Percentiles rank a stretch among this genome's conserved stretches.
Conservation (phyloP, 1,140 invertebrate species). For the Lucilia sericata region DNA sequence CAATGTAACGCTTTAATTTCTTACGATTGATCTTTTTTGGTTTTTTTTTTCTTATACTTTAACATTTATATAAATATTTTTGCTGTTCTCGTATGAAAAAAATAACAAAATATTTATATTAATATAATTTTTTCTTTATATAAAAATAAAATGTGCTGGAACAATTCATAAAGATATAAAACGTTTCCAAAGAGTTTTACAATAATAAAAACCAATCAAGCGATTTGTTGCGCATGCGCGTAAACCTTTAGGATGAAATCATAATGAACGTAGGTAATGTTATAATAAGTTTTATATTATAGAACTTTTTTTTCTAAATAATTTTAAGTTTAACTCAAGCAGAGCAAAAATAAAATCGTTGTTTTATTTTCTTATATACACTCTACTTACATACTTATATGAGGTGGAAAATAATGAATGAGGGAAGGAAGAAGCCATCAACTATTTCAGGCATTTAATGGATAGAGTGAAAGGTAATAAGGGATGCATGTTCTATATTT, state of each 20-base stretch:
- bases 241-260: conserved; percentile 48
- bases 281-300: background rate
- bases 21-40: conserved; percentile 5
- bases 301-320: background rate
- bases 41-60: background rate
- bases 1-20: conserved; percentile 38
- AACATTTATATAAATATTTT: too few species aligned
- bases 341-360: background rate
- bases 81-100: too few species aligned
- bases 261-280: background rate
- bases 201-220: conserved; percentile 61
- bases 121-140: too few species aligned
- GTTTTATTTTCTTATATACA: background rate
- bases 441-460: background rate
- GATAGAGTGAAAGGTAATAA: background rate
- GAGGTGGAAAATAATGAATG: background rate
- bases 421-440: background rate
- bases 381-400: background rate
- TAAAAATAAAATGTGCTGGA: background rate
- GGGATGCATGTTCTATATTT: too few species aligned
- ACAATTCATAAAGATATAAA: conserved; percentile 33
- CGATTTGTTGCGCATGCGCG: conserved; percentile 66
- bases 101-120: too few species aligned
- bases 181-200: background rate
- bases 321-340: background rate